These are phyloP conservation scores for Masnerella sp. DNA, from an alignment of 2,888 invertebrate genomes.

Conservation along the genomic window DNA sequence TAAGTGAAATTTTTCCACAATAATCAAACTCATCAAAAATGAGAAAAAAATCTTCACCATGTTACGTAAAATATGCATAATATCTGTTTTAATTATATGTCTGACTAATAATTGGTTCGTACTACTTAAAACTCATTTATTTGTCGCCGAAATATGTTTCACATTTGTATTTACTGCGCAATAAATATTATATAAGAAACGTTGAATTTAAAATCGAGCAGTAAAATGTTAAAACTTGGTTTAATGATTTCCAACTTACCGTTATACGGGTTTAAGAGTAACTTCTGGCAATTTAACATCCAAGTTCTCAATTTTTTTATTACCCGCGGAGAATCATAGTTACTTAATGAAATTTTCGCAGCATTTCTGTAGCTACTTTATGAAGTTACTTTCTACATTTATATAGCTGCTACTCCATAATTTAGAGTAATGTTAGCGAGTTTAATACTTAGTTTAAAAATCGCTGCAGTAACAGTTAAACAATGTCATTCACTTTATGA, in stretches of 20 bases:
- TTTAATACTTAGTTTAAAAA: slow-evolving; percentile 29
- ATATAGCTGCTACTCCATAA: slow-evolving; percentile 9
- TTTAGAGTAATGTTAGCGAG: slow-evolving; percentile 17
- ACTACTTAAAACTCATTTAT: too few relatives aligned
- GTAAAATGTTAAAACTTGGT: slow-evolving; percentile 8
- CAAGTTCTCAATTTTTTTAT: slow-evolving; percentile 26
- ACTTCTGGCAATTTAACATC: slow-evolving; percentile 19
- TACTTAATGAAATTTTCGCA: slow-evolving; percentile 35
- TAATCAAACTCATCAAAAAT: too few relatives aligned
- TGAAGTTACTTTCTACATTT: slow-evolving; percentile 25
- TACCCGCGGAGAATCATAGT: slow-evolving; percentile 13
- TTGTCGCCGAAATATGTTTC: too few relatives aligned
- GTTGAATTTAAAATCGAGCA: slow-evolving; percentile 1
- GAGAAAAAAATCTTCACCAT: too few relatives aligned
- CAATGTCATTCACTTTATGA: slow-evolving; percentile 13
- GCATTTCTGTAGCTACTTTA: slow-evolving; percentile 26
- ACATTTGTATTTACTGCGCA: not conserved
- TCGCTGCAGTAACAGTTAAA: slow-evolving; percentile 15
- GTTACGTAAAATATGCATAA: too few relatives aligned
- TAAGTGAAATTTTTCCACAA: too few relatives aligned
- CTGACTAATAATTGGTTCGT: too few relatives aligned
- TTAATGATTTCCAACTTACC: slow-evolving; percentile 5
- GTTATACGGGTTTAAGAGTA: slow-evolving; percentile 9
- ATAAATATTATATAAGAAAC: slow-evolving; percentile 10
- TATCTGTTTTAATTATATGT: too few relatives aligned